Percentiles rank a stretch among this genome's conserved stretches.
Conservation (phyloP, 2,113 vertebrate genomes). For the Octodon degus region DNA sequence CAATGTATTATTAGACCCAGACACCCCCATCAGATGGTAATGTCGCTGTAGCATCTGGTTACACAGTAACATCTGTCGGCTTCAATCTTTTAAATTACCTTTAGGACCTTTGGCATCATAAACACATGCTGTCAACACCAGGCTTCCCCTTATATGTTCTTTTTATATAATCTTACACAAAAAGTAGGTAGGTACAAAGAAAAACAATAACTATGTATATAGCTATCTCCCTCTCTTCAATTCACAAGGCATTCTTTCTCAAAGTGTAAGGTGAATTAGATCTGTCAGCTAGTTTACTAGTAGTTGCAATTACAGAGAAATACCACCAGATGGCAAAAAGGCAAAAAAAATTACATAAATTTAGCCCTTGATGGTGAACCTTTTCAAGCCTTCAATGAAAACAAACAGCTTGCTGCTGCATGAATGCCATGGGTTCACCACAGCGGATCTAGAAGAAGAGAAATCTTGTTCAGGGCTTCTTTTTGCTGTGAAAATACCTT, state of each 20-base stretch:
- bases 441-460: neutral
- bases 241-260: neutral
- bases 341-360: neutral
- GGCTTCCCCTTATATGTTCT: neutral
- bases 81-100: conserved; percentile 16
- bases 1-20: neutral
- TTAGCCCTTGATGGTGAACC: neutral
- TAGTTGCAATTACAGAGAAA: conserved; percentile 37
- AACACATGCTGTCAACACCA: neutral
- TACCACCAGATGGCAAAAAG: conserved; percentile 71
- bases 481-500: neutral
- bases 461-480: neutral
- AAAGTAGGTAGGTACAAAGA: neutral
- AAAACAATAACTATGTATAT: neutral
- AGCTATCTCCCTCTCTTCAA: neutral
- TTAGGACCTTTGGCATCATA: neutral
- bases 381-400: neutral
- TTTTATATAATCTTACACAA: neutral
- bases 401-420: neutral
- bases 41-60: neutral
- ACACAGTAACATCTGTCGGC: neutral
- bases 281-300: neutral
- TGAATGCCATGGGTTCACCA: neutral
- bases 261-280: neutral
- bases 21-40: neutral